A percentile compares a stretch with the other conserved stretches of the same genome.
Evolutionary conservation across 2,113 vertebrate species (phyloP).

Genomic region (Psammodynastes pulverulentus): DNA sequence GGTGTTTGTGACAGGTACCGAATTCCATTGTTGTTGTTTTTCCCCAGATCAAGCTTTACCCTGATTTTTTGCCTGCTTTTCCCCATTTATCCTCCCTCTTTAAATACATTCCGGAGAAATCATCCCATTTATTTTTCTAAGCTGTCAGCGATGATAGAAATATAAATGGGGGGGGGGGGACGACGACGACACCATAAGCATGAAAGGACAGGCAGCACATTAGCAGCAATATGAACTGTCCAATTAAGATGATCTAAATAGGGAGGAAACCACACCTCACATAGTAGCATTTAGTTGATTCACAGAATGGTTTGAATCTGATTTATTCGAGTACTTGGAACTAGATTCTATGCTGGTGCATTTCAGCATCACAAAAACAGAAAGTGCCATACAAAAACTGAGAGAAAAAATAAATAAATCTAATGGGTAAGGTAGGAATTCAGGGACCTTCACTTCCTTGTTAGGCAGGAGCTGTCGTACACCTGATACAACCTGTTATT

Average conservation of each 20-base stretch:
- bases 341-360: background rate
- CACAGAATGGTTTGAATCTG: background rate
- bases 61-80: constrained; percentile 31
- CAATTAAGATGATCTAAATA: background rate
- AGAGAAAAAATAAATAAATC: background rate
- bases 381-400: background rate
- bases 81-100: constrained; percentile 7
- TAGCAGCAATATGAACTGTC: background rate
- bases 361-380: background rate
- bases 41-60: background rate
- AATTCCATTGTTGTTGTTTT: background rate
- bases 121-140: constrained; percentile 20
- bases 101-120: constrained; percentile 43
- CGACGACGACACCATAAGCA: background rate
- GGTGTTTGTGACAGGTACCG: background rate
- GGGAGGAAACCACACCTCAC: background rate
- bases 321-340: background rate
- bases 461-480: background rate
- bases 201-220: constrained; percentile 13
- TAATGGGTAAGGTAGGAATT: background rate
- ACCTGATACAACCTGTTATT: background rate
- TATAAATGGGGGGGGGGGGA: background rate
- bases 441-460: background rate
- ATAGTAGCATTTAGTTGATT: background rate
- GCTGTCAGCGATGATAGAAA: background rate